phyloP scores from a whole-genome alignment of 2,888 invertebrate genomes.

The Aproaerema taeniolella region DNA sequence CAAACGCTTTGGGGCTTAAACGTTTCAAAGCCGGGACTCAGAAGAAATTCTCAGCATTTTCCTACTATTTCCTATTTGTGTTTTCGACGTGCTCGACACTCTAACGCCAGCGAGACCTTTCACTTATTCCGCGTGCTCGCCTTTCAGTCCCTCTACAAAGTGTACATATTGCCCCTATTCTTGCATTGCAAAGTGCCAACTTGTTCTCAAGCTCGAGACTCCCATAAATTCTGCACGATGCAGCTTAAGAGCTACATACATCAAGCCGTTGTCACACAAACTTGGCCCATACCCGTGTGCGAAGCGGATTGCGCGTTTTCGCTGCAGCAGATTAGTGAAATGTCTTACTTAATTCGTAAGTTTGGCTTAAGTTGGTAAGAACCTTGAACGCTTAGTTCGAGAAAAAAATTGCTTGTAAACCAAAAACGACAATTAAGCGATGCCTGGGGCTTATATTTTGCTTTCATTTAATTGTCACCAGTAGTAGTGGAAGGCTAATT shows the following conservation, averaged over 20 bases:
- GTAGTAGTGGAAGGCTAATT: no score
- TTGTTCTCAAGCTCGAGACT: slow-evolving; percentile 10
- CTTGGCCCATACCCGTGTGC: slow-evolving; percentile 8
- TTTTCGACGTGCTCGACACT: not conserved
- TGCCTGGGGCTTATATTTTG: no score
- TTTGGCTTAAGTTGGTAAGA: not conserved
- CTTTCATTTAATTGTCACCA: no score
- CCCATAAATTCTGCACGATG: slow-evolving; percentile 12
- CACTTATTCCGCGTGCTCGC: not conserved
- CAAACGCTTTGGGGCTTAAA: no score
- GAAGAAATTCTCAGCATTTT: no score
- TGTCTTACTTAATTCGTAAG: not conserved
- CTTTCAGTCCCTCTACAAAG: slow-evolving; percentile 1
- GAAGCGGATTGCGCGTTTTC: not conserved
- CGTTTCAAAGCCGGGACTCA: not conserved
- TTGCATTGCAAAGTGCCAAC: slow-evolving; percentile 14
- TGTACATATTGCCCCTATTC: slow-evolving; percentile 15
- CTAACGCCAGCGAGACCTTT: not conserved
- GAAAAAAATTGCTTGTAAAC: no score
- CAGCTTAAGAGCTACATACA: slow-evolving; percentile 15
- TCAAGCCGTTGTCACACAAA: slow-evolving; percentile 12
- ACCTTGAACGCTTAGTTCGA: no score
- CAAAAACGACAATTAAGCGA: no score
- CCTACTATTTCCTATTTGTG: not conserved
- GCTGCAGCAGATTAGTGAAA: not conserved